Base-by-base conservation (phyloP, 1,140 invertebrate genomes). In the Drosophila leontia region DNA sequence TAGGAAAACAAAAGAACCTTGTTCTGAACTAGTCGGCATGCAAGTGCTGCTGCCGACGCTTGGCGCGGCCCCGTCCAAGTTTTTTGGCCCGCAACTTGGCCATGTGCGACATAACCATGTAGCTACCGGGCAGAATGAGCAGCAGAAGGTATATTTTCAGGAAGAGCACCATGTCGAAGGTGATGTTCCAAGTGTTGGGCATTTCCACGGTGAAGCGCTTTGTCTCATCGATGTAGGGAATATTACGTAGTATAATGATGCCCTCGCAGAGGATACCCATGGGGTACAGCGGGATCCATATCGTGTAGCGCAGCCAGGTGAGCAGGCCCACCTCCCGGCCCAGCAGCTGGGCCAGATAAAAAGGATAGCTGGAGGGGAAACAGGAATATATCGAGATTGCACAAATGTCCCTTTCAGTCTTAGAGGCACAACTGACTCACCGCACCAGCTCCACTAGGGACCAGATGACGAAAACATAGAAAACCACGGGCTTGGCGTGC, bases 201-300 rank as follows among this genome's bases (percentile, higher is more conserved):
- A 99, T 87, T 1, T 95, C 93, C 2, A 98, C 80, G 0, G 95
- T 96, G 84, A 97, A 98, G 71, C 94, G 95, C 41, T 95, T 93
- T 0, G 97, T 97, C 91, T 98, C 96, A 77, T 98, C 97, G 93
- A 98, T 97, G 83, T 97, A 98, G 6, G 97, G 97, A 92, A 99
- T 97, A 92, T 97, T 96, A 74, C 96, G 94, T 12, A 97, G 93
- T 37, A 97, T 94, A 39, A 97, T 95, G 6, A 96, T 95, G 55
- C 97, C 96, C 94, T 99, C 98, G 88, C 96, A 97, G 3, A 98
- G 75, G 82, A 98, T 96, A 15, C 98, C 98, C 50, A 98, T 85
- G 0, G 98, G 98, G 93, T 99, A 99, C 0, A 99, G 93, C 0
- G 97, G 95, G 65, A 99, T 98, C 98, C 98, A 99, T 37, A 98